Evolutionary conservation across 2,113 vertebrate species (phyloP), one percentile per base, ranked within the genome.

Genomic region (Alligator mississippiensis): DNA sequence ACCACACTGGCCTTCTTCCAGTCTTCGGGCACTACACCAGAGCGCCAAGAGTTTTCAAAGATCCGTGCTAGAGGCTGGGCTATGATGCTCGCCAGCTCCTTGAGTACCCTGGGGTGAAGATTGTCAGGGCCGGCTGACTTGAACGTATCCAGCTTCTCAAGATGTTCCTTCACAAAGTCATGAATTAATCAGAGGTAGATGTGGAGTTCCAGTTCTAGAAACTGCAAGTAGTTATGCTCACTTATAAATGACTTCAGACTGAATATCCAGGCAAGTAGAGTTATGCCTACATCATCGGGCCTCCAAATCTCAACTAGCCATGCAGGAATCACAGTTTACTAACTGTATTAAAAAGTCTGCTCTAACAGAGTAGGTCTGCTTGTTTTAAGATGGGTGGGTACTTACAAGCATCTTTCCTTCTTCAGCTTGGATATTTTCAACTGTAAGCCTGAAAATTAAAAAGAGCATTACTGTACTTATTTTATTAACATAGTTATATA

Each of bases 381-480:
- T 38, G 21, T 78, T 11, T 92, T 74, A 89, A 47, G 47, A 47
- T 55, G 76, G 54, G 63, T 55, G 60, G 86, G 54, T 98, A 99
- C 99, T 99, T 98, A 99, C 99, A 99, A 96, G 96, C 98, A 99
- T 83, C 99, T 98, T 80, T 99, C 99, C 80, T 98, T 99, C 96
- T 99, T 99, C 97, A 99, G 93, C 96, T 99, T 99, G 96, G 95
- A 98, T 96, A 99, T 98, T 98, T 99, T 99, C 90, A 98, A 91
- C 95, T 99, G 98, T 93, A 99, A 97, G 91, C 98, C 99, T 99
- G 92, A 93, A 98, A 92, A 96, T 83, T 10, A 57, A 77, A 97
- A 92, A 95, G 76, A 89, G 90, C 88, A 93, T 91, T 84, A 80
- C 92, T 87, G 84, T 88, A 87, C 25, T 28, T 18, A 11, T 11